Percentiles rank a stretch among this genome's conserved stretches.
Conservation (phyloP, 2,888 invertebrate genomes). For the Unio delphinus region DNA sequence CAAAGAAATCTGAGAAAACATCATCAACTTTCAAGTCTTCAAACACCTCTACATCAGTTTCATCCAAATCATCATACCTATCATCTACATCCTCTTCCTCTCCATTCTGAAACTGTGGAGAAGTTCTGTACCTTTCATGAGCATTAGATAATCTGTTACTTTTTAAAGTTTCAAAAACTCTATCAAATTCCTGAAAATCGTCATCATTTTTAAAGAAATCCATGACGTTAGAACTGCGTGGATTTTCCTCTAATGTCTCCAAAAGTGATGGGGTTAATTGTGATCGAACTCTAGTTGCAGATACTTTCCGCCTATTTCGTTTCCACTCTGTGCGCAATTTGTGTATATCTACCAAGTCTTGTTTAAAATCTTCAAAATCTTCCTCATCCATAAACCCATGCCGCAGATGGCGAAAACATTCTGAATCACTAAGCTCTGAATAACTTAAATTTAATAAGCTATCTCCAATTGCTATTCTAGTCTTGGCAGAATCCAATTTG, state of each 20-base stretch:
- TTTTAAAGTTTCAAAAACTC: constrained; percentile 62
- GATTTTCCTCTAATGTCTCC: constrained; percentile 13
- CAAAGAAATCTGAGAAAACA: constrained; percentile 62
- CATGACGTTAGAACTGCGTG: constrained; percentile 39
- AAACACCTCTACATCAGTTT: constrained; percentile 24
- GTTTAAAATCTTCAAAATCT: constrained; percentile 65
- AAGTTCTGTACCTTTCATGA: constrained; percentile 38
- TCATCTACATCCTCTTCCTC: constrained; percentile 14
- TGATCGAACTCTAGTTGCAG: constrained; percentile 4
- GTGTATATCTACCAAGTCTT: constrained; percentile 53
- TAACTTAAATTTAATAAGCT: constrained; percentile 37
- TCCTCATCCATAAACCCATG: constrained; percentile 58
- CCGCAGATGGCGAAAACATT: constrained; percentile 43
- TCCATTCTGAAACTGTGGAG: constrained; percentile 20
- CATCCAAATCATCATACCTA: constrained; percentile 8
- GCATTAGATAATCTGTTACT: constrained; percentile 45
- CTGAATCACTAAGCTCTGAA: constrained; percentile 40
- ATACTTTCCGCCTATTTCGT: constrained; percentile 28
- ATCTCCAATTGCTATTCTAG: constrained; percentile 1
- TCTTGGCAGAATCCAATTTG: neutral
- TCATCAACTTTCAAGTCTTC: constrained; percentile 40
- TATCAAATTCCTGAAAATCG: constrained; percentile 63
- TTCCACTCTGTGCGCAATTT: constrained; percentile 28
- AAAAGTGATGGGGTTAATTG: constrained; percentile 1
- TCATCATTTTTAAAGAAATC: constrained; percentile 64